Percentiles rank a stretch among this genome's conserved stretches.
phyloP scores from a whole-genome alignment of 1,140 invertebrate genomes.

The Calycopis cecrops region DNA sequence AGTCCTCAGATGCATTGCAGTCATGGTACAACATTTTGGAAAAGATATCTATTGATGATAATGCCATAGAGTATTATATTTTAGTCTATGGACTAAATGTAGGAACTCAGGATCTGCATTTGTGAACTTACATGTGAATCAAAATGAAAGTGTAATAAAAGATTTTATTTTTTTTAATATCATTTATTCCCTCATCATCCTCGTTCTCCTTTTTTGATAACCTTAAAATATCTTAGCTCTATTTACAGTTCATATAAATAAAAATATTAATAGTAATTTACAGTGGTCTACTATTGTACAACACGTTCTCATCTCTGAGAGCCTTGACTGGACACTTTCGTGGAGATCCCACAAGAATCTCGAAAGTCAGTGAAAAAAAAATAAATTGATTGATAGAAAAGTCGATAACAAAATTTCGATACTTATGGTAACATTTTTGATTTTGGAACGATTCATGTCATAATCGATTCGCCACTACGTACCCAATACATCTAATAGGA shows the following conservation, averaged over 20 bases:
- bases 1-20: too few relatives aligned
- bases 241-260: constrained; percentile 74
- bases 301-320: constrained; percentile 58
- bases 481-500: constrained; percentile 67
- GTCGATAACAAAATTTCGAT: constrained; percentile 39
- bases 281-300: constrained; percentile 71
- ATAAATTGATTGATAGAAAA: constrained; percentile 25
- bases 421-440: constrained; percentile 48
- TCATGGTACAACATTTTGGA: too few relatives aligned
- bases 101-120: too few relatives aligned
- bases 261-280: constrained; percentile 69
- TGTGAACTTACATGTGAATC: too few relatives aligned
- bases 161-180: constrained; percentile 55
- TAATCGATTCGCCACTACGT: constrained; percentile 62
- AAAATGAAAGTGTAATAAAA: too few relatives aligned
- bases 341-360: constrained; percentile 42
- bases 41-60: too few relatives aligned
- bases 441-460: constrained; percentile 46
- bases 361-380: constrained; percentile 33
- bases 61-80: too few relatives aligned
- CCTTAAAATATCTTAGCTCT: constrained; percentile 63
- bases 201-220: constrained; percentile 68
- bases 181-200: constrained; percentile 73
- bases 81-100: too few relatives aligned
- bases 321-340: constrained; percentile 61